A percentile compares a stretch with the other conserved stretches of the same genome.
phyloP scores from a whole-genome alignment of 2,888 invertebrate genomes.

The Macrosiphum euphorbiae region DNA sequence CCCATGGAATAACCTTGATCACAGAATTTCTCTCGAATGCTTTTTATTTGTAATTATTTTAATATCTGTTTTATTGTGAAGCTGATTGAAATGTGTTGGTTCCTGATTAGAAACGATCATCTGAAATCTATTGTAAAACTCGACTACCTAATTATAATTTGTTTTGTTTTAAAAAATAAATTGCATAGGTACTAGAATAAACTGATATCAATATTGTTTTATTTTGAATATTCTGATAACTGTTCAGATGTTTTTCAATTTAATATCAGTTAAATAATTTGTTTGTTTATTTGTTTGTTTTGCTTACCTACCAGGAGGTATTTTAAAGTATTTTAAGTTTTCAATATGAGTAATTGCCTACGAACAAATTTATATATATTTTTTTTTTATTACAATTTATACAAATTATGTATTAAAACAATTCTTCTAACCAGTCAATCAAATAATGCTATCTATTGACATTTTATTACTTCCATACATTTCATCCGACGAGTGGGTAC shows the following conservation, averaged over 20 bases:
- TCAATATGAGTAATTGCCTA: background rate
- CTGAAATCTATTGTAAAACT: background rate
- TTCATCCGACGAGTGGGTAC: background rate
- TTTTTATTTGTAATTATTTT: background rate
- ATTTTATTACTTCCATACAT: background rate
- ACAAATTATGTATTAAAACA: background rate
- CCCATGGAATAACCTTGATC: conserved; percentile 7
- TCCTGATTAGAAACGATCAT: background rate
- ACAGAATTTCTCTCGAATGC: background rate
- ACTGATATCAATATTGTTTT: background rate
- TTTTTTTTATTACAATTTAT: background rate
- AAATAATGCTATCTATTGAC: background rate
- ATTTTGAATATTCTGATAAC: conserved; percentile 32
- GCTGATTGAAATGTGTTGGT: background rate
- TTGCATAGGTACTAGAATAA: background rate
- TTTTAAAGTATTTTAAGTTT: background rate
- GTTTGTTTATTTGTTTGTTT: background rate
- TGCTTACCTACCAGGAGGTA: background rate
- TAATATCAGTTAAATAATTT: background rate
- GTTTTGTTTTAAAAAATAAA: background rate
- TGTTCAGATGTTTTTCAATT: background rate
- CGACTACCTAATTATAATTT: background rate
- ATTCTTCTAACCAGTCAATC: background rate
- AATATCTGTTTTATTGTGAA: background rate
- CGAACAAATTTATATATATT: too few species aligned